Evolutionary conservation across 2,888 invertebrate genomes (phyloP), one percentile per base, ranked within the genome.

Genomic region (Agelastica alni): DNA sequence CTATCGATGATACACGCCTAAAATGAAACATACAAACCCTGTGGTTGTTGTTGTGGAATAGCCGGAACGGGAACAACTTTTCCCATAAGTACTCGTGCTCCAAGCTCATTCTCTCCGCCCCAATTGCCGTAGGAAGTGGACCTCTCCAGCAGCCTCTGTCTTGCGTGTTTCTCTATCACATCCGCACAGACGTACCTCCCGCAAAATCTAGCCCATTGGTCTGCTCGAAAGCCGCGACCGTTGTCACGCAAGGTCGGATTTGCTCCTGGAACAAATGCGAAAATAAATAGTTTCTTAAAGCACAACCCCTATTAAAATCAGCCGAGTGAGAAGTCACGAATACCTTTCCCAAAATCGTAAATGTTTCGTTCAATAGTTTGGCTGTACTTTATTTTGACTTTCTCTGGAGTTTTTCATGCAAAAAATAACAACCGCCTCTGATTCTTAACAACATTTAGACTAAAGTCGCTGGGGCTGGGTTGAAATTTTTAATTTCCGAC

Each of bases 141-240:
- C 53, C 81, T 77, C 59, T 84, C 83, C 51, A 84, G 72, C 1
- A 84, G 75, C 49, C 81, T 76, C 63, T 82, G 81, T 52, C 83
- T 77, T 3, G 83, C 81, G 69, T 84, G 83, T 67, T 85, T 85
- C 63, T 86, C 85, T 60, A 89, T 88, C 59, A 86, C 83, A 68
- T 88, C 87, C 2, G 87, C 85, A 67, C 86, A 86, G 28, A 84
- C 81, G 69, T 85, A 82, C 36, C 88, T 80, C 7, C 88, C 87
- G 69, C 88, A 88, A 71, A 84, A 87, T 60, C 85, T 77, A 1
- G 89, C 88, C 89, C 89, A 89, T 72, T 89, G 87, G 65, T 86
- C 85, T 0, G 89, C 87, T 53, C 86, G 80, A 36, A 88, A 75
- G 9, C 86, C 85, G 41, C 88, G 79, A 1, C 87, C 86, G 61